Percentiles rank a stretch among this genome's conserved stretches.
Conservation (phyloP, 1,140 invertebrate genomes). For the Gryllus bimaculatus region DNA sequence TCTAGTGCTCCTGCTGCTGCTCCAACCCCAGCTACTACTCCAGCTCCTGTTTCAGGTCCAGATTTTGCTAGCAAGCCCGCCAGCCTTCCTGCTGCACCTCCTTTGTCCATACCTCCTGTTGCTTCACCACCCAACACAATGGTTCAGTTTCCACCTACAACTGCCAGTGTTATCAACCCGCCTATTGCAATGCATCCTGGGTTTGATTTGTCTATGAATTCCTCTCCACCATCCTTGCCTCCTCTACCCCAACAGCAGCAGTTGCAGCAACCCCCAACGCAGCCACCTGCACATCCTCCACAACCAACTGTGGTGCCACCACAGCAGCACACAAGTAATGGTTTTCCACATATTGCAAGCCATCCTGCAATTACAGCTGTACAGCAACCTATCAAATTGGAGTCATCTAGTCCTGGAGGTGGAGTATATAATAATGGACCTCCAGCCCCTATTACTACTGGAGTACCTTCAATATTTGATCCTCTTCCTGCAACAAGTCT, state of each 20-base stretch:
- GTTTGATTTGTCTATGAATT: conserved; percentile 20
- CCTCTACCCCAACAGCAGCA: conserved; percentile 30
- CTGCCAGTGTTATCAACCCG: conserved; percentile 33
- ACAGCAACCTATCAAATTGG: conserved; percentile 7
- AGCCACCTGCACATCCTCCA: conserved; percentile 32
- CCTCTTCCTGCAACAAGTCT: conserved; percentile 38
- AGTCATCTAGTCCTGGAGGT: neutral
- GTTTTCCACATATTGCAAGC: conserved; percentile 31
- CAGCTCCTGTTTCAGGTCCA: conserved; percentile 19
- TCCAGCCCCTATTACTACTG: conserved; percentile 10
- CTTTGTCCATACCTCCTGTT: neutral
- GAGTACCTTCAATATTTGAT: conserved; percentile 51
- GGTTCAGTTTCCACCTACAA: conserved; percentile 28
- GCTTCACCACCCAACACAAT: conserved; percentile 11
- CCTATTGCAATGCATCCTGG: conserved; percentile 31
- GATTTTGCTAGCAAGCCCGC: neutral
- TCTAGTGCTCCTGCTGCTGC: conserved; percentile 20
- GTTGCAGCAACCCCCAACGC: conserved; percentile 25
- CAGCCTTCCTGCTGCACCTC: neutral
- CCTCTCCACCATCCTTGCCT: conserved; percentile 29
- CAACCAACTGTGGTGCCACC: conserved; percentile 25
- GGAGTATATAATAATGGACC: conserved; percentile 16
- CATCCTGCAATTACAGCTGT: conserved; percentile 6
- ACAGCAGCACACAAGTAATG: conserved; percentile 37
- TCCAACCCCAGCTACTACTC: conserved; percentile 22